phyloP scores from a whole-genome alignment of 2,888 invertebrate genomes.

The Aphidoletes aphidimyza region DNA sequence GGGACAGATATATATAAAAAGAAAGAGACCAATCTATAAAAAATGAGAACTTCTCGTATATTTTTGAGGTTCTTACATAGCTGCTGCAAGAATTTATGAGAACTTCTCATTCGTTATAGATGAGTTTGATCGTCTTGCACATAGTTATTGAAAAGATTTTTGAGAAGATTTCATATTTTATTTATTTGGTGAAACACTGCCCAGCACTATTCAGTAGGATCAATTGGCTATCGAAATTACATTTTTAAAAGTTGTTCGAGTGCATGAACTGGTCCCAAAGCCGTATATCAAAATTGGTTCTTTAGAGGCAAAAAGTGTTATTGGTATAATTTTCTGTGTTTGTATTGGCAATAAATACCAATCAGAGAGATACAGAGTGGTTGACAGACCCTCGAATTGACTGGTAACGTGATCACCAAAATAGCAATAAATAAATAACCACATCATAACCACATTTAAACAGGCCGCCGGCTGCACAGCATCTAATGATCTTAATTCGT shows the following conservation, averaged over 20 bases:
- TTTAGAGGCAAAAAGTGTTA: neutral
- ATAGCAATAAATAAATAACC: slow-evolving; percentile 27
- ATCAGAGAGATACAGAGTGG: neutral
- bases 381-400: neutral
- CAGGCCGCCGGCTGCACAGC: neutral
- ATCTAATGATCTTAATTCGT: neutral
- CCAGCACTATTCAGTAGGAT: too few species aligned
- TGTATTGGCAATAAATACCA: neutral
- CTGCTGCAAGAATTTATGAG: too few species aligned
- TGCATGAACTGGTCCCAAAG: neutral
- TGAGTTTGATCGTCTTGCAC: too few species aligned
- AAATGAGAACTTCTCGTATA: too few species aligned
- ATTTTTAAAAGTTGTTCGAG: neutral
- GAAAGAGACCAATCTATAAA: too few species aligned
- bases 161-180: too few species aligned
- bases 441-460: slow-evolving; percentile 35
- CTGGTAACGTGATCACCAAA: neutral
- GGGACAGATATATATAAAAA: too few species aligned
- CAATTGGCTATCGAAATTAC: slow-evolving; percentile 1
- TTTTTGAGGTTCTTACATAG: too few species aligned
- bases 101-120: too few species aligned
- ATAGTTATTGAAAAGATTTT: too few species aligned
- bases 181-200: too few species aligned
- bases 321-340: neutral
- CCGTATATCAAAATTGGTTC: neutral